A percentile compares a stretch with the other conserved stretches of the same genome.
Conservation (phyloP, 2,113 vertebrate species). For the Festucalex cinctus region DNA sequence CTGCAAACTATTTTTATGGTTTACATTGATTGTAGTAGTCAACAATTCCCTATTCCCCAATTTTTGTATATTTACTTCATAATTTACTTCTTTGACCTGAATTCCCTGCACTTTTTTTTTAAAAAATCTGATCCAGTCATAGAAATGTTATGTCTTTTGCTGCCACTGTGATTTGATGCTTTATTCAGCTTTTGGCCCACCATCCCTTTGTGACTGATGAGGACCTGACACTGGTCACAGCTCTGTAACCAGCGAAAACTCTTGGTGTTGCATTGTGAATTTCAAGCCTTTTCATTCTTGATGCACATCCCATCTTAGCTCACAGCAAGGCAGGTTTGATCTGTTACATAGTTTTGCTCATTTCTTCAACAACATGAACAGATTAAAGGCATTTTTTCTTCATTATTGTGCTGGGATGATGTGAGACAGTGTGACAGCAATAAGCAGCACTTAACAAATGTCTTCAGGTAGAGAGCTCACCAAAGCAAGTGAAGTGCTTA, state of each 20-base stretch:
- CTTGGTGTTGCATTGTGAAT: constrained; percentile 39
- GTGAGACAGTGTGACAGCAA: no score
- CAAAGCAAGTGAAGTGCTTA: no score
- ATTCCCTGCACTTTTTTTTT: neutral
- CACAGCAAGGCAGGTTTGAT: neutral
- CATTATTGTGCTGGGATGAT: neutral
- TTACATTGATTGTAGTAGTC: neutral
- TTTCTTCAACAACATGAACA: neutral
- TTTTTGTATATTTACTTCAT: neutral
- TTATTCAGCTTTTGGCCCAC: constrained; percentile 43
- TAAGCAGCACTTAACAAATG: no score
- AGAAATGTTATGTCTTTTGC: constrained; percentile 25
- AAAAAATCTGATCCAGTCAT: neutral
- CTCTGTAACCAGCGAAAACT: constrained; percentile 32
- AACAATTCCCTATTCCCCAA: neutral
- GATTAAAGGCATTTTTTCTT: neutral
- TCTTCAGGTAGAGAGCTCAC: no score
- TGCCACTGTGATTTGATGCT: constrained; percentile 45
- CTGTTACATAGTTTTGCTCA: neutral
- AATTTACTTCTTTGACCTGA: neutral
- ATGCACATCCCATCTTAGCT: neutral
- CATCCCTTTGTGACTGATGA: constrained; percentile 42
- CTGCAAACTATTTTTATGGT: neutral
- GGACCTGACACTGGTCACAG: constrained; percentile 55
- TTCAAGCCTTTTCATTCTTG: constrained; percentile 37